Percentiles rank a stretch among this genome's conserved stretches.
These are phyloP conservation scores for Sebastes aleutianus DNA, from an alignment of 2,797 vertebrate genomes.

Conservation along the genomic window DNA sequence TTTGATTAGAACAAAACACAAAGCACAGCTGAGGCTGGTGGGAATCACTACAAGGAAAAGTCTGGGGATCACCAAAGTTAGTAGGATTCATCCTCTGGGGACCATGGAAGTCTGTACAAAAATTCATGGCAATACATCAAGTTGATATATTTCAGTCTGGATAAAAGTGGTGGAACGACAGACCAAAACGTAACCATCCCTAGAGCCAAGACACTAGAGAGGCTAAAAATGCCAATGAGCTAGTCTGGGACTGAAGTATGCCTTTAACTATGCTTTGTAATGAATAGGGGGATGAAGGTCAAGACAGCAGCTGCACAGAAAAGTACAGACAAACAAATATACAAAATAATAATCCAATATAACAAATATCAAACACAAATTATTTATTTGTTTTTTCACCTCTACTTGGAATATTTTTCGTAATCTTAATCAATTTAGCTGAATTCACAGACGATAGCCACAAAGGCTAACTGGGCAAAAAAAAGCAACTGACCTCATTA, in stretches of 20 bases:
- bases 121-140: too few relatives aligned
- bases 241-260: neutral
- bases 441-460: neutral
- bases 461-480: neutral
- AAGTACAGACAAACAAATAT: neutral
- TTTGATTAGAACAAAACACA: too few relatives aligned
- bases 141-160: neutral
- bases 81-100: too few relatives aligned
- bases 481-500: neutral
- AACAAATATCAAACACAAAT: neutral
- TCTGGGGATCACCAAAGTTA: too few relatives aligned
- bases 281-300: neutral
- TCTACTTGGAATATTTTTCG: neutral
- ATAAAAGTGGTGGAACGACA: too few relatives aligned
- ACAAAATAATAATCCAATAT: neutral
- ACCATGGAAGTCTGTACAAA: too few relatives aligned
- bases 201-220: too few relatives aligned
- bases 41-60: rapidly evolving
- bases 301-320: neutral
- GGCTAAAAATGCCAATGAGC: neutral
- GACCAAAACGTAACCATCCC: too few relatives aligned
- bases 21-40: too few relatives aligned
- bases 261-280: neutral
- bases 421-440: neutral
- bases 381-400: neutral